Percentiles rank a stretch among this genome's conserved stretches.
Evolutionary conservation across 2,888 invertebrate genomes (phyloP).

Genomic region (Pandemis heparana): DNA sequence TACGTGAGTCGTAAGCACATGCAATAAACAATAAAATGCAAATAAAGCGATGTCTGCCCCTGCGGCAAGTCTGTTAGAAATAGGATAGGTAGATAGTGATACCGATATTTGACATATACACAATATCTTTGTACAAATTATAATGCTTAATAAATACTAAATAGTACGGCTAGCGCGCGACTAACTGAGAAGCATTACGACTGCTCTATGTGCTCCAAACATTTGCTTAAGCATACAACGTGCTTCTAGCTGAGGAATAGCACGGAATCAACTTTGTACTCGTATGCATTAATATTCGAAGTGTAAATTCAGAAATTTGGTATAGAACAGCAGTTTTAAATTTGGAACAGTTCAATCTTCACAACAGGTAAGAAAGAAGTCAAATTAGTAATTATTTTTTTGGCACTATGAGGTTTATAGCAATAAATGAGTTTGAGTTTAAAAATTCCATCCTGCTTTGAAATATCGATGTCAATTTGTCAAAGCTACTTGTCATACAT

Average conservation of each 20-base stretch:
- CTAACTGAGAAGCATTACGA: background rate
- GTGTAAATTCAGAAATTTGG: background rate
- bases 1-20: constrained; percentile 78
- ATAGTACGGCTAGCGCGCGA: background rate
- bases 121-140: background rate
- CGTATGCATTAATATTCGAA: background rate
- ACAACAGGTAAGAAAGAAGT: background rate
- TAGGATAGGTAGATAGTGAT: constrained; percentile 54
- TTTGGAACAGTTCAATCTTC: background rate
- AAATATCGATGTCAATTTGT: background rate
- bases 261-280: background rate
- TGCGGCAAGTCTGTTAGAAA: constrained; percentile 64
- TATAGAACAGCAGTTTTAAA: constrained; percentile 19
- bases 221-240: constrained; percentile 1
- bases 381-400: background rate
- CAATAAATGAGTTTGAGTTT: too few relatives aligned
- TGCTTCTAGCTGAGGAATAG: background rate
- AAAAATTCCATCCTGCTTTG: background rate
- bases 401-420: too few relatives aligned
- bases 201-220: background rate
- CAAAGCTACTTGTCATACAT: background rate
- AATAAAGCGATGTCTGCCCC: constrained; percentile 79
- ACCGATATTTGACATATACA: constrained; percentile 48
- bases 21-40: constrained; percentile 84
- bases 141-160: background rate